Base-by-base conservation (phyloP, 2,888 invertebrate species). In the Labia minor region DNA sequence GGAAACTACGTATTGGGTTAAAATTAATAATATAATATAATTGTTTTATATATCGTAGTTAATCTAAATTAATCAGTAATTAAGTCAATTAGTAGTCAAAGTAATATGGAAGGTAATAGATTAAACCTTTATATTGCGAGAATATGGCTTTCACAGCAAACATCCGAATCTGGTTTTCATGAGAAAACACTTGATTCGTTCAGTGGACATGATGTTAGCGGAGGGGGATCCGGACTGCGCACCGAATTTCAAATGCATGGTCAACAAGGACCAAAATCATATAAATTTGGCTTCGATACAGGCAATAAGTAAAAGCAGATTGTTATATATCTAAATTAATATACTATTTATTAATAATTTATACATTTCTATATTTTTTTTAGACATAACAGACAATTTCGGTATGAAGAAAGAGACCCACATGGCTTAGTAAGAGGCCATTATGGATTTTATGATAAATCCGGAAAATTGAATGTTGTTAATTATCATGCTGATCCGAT, bases 201-300 rank as follows among this genome's bases (percentile, higher is more conserved):
- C 21, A 65, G 33, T 16, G 61, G 65, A n/a, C 33, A 49, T 19
- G 65, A 66, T 18, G 62, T 49, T 1, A 66, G 68, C 1, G 26
- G 61, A 1, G 69, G 64, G 1, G 66, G 65, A 1, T 68, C 67
- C 37, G 79, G 79, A 33, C 81, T 82, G 67, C 75, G 89, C 68
- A 82, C 88, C 2, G 85, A 87, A 75, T 92, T 90, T 80, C 88
- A 90, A 74, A 85, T 91, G 81, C 87, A 88, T 73, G 91, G 91
- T 70, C 87, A 89, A 78, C 85, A 87, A 72, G 91, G 91, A 62
- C 91, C 91, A 0, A 83, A 88, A 74, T 87, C 88, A 71, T 91
- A 91, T 77, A 86, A 90, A 77, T 91, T 90, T 77, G 91, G 92
- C 73, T 90, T 83, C 76, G 90, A 91, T 75, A 91, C 90, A 65